These are phyloP conservation scores for Andrena fulva DNA, from an alignment of 2,888 invertebrate species.

Conservation along the genomic window DNA sequence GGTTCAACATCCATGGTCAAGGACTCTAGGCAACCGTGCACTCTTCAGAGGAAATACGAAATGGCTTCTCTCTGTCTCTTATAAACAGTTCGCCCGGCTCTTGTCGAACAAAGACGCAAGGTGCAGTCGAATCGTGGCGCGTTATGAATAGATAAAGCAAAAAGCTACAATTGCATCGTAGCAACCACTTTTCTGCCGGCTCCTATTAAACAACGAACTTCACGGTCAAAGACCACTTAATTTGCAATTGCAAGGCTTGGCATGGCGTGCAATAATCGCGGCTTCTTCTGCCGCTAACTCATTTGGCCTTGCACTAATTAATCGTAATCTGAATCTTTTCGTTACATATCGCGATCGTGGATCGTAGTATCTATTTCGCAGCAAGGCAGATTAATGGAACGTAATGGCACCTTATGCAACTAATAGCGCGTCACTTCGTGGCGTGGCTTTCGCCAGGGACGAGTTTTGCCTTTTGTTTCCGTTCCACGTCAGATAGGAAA, in stretches of 20 bases:
- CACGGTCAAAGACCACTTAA: no score
- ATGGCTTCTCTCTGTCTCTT: not conserved
- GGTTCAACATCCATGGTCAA: constrained; percentile 31
- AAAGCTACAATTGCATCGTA: not conserved
- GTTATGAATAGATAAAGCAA: not conserved
- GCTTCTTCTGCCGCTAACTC: not conserved
- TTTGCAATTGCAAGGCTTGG: no score
- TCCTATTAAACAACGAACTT: not conserved
- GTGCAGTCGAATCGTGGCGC: not conserved
- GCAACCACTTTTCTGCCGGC: not conserved
- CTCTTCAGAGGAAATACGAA: not conserved
- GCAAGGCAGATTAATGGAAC: no score
- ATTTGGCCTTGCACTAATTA: not conserved
- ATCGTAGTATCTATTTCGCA: no score
- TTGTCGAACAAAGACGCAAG: not conserved
- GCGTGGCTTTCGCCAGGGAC: not conserved
- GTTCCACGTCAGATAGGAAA: constrained; percentile 66
- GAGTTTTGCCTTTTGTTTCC: constrained; percentile 40
- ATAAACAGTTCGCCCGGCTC: not conserved
- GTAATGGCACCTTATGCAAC: no score
- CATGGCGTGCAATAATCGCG: no score
- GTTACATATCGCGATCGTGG: not conserved
- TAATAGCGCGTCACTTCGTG: not conserved
- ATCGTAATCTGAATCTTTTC: not conserved
- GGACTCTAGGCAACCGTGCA: not conserved